Evolutionary conservation across 2,113 vertebrate genomes (phyloP), one percentile per base, ranked within the genome.

Genomic region (Zosterops hypoxanthus): DNA sequence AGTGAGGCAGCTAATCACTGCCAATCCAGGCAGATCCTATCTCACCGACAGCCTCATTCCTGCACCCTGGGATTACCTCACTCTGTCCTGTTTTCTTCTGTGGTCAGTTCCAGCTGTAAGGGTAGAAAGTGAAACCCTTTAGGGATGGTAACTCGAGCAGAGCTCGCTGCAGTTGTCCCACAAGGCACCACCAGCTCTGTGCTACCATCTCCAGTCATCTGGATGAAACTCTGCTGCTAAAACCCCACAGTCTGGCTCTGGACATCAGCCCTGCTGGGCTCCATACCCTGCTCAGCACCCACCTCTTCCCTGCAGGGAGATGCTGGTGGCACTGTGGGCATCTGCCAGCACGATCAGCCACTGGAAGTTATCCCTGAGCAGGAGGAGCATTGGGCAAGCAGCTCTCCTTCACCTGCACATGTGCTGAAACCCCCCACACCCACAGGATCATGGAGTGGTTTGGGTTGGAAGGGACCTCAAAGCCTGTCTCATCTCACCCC

Each of bases 401-500:
- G 22, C 12, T 68, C 25, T 52, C 18, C 49, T 33, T 72, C 1
- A 0, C 23, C 52, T 23, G 31, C 17, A 26, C 5, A 0, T 13
- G 8, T 70, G 52, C 47, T 63, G 70, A 49, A 78, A 78, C 6
- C 5, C 16, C 21, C 23, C 29, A 3, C 12, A 7, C 14, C 41
- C 33, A 60, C 44, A 33, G 21, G 31, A 15, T 9, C 36, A 33
- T 33, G 33, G 33, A 26, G 26, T 23, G 44, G 22, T 44, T 60
- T 77, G 72, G 36, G 22, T 44, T 31, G 63, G 63, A 52, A 68
- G 46, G 14, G 18, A 22, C 63, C 60, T 49, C 60, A 68, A 36
- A 77, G 3, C 14, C 36, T 57, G 20, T 8, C 72, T 44, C 26
- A 59, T 68, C 36, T 22, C 31, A 44, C 14, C 14, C 17, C 24